Evolutionary conservation across 1,140 invertebrate species (phyloP).

Genomic region (Drosophila sturtevanti): DNA sequence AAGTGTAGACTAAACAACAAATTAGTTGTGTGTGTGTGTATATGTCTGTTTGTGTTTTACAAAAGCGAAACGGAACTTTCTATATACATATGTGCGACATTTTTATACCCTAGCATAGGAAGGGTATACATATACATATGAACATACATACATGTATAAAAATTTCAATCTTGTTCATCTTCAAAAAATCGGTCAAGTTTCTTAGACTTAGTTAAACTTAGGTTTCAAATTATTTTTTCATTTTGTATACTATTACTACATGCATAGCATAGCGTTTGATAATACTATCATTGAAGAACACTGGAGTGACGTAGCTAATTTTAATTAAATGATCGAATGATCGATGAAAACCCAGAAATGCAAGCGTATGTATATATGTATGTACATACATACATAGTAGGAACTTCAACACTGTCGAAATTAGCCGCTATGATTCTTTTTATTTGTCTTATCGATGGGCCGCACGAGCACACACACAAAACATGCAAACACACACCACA

Average conservation of each 20-base stretch:
- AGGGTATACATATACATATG: background rate
- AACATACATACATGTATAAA: too few species aligned
- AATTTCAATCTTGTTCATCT: too few species aligned
- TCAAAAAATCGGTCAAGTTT: too few species aligned
- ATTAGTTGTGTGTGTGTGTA: slow-evolving; percentile 29
- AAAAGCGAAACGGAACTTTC: slow-evolving; percentile 56
- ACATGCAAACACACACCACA: slow-evolving; percentile 25
- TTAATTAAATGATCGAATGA: background rate
- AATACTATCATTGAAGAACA: background rate
- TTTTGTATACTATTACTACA: background rate
- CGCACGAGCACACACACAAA: slow-evolving; percentile 48
- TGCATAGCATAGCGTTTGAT: background rate
- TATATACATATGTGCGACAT: slow-evolving; percentile 14
- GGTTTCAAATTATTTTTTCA: background rate
- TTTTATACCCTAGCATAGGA: too few species aligned
- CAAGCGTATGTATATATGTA: too few species aligned
- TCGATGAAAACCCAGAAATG: background rate
- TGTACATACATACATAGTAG: too few species aligned
- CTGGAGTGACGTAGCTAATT: background rate
- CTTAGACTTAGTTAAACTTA: background rate
- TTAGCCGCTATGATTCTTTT: background rate
- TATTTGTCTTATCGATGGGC: slow-evolving; percentile 69
- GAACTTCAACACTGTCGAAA: background rate
- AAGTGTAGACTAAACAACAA: slow-evolving; percentile 63
- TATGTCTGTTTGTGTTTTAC: slow-evolving; percentile 24